Evolutionary conservation across 2,888 invertebrate genomes (phyloP).

Genomic region (Molanna angustata): DNA sequence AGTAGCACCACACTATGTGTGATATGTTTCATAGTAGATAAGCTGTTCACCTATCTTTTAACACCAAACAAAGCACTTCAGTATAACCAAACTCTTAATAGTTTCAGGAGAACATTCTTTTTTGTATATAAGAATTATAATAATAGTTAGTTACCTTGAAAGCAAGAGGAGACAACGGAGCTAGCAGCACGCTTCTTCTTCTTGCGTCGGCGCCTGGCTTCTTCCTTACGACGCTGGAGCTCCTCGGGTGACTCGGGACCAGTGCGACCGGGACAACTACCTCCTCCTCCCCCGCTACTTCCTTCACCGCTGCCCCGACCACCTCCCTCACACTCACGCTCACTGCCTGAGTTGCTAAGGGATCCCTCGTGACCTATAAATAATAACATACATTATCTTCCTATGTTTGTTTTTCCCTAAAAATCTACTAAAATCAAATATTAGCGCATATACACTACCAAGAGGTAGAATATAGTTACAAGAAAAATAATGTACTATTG

Average conservation of each 20-base stretch:
- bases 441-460: too few species aligned
- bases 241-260: slow-evolving; percentile 62
- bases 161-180: slow-evolving; percentile 84
- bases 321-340: slow-evolving; percentile 45
- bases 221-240: slow-evolving; percentile 77
- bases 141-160: slow-evolving; percentile 78
- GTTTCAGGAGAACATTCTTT: too few species aligned
- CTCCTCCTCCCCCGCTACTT: slow-evolving; percentile 47
- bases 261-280: slow-evolving; percentile 55
- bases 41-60: too few species aligned
- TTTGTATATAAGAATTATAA: too few species aligned
- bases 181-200: slow-evolving; percentile 90
- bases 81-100: too few species aligned
- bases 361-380: slow-evolving; percentile 49
- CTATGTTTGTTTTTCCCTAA: too few species aligned
- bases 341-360: slow-evolving; percentile 57
- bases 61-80: neutral
- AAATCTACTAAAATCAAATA: too few species aligned
- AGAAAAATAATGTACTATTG: too few species aligned
- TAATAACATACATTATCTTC: too few species aligned
- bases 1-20: too few species aligned
- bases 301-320: slow-evolving; percentile 53
- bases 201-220: slow-evolving; percentile 82
- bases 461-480: too few species aligned
- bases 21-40: too few species aligned